These are phyloP conservation scores for Anastrepha obliqua DNA, from an alignment of 1,140 invertebrate species.

Conservation along the genomic window DNA sequence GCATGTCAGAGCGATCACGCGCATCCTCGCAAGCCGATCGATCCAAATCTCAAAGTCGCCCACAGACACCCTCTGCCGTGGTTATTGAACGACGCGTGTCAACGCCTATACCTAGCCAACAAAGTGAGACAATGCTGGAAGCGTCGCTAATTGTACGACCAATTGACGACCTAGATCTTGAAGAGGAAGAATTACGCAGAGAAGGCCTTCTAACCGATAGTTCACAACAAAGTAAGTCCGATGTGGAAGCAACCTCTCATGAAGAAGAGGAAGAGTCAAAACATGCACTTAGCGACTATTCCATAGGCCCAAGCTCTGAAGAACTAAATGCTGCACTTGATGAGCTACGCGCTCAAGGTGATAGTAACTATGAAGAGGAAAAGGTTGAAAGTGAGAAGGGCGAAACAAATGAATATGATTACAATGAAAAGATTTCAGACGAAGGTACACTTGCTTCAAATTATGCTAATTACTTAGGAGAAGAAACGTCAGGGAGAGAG, in stretches of 20 bases:
- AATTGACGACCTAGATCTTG: constrained; percentile 72
- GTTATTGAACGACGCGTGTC: constrained; percentile 77
- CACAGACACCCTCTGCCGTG: constrained; percentile 78
- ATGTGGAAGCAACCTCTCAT: constrained; percentile 66
- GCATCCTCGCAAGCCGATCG: constrained; percentile 75
- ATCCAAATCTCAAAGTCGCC: constrained; percentile 76
- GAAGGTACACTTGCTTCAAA: background rate
- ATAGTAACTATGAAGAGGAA: background rate
- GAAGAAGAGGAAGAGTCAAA: constrained; percentile 61
- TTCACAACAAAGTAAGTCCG: constrained; percentile 75
- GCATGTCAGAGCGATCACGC: constrained; percentile 76
- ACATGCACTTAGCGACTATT: constrained; percentile 63
- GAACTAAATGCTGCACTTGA: constrained; percentile 67
- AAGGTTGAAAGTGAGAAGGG: background rate
- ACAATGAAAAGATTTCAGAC: background rate
- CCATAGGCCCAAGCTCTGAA: constrained; percentile 64
- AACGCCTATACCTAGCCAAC: constrained; percentile 76
- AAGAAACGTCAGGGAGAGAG: constrained; percentile 41
- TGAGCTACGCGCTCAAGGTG: constrained; percentile 18
- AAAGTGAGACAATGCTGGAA: constrained; percentile 75
- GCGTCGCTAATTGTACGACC: constrained; percentile 77
- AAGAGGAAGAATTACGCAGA: constrained; percentile 68
- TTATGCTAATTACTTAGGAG: background rate
- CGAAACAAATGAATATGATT: background rate
- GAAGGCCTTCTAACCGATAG: constrained; percentile 72